These are phyloP conservation scores for Hylomyscus alleni DNA, from an alignment of 2,797 vertebrate species.

Conservation along the genomic window DNA sequence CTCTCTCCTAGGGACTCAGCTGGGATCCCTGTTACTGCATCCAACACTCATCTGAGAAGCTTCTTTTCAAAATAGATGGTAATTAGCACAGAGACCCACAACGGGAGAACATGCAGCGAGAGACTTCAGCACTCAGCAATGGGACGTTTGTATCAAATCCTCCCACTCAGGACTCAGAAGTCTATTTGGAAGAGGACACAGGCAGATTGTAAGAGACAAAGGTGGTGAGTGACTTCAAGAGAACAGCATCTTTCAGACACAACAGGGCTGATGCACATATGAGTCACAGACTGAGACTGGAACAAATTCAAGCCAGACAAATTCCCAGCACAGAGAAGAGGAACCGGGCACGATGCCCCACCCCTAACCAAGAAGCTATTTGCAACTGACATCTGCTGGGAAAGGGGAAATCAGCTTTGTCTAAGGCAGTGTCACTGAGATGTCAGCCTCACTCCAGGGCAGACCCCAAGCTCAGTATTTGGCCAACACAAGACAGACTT, in stretches of 20 bases:
- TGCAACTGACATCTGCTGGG: too few species aligned
- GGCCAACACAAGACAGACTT: not conserved
- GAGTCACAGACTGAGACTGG: not conserved
- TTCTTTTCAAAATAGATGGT: not conserved
- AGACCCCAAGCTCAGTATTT: not conserved
- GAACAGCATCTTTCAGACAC: not conserved
- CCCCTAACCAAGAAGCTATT: not conserved
- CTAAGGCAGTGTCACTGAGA: not conserved
- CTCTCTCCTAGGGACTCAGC: not conserved
- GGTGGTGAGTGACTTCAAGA: not conserved
- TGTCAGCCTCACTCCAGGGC: not conserved
- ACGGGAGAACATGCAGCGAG: too few species aligned
- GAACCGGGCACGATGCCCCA: not conserved
- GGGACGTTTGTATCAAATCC: not conserved
- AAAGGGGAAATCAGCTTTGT: not conserved
- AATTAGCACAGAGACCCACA: not conserved
- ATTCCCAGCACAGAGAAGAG: not conserved
- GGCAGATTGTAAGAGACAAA: not conserved
- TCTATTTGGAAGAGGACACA: not conserved
- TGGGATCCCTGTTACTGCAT: not conserved
- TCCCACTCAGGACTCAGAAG: not conserved
- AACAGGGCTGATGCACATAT: not conserved
- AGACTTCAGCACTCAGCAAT: not conserved
- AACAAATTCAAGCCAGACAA: not conserved
- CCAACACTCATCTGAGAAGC: not conserved